These are phyloP conservation scores for Lutjanus erythropterus DNA, from an alignment of 2,113 vertebrate species.

Conservation along the genomic window DNA sequence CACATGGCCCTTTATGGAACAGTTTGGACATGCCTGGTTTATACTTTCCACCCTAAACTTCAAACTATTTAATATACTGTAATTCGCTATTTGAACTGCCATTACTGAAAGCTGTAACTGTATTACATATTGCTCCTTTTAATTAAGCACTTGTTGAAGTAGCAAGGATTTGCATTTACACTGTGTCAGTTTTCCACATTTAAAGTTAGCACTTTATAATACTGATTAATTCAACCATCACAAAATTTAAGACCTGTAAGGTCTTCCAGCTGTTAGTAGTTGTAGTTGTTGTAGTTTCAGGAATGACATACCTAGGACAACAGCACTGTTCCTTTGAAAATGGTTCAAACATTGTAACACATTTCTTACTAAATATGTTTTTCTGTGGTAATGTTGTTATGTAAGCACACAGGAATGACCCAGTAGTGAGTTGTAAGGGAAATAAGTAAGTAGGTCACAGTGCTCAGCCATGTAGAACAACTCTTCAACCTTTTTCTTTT, in stretches of 20 bases:
- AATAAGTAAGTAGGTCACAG: conserved; percentile 63
- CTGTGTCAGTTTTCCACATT: neutral
- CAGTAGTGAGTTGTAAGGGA: conserved; percentile 32
- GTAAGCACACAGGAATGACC: conserved; percentile 55
- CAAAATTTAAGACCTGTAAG: neutral
- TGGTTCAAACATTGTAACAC: neutral
- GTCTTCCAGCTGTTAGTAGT: conserved; percentile 9
- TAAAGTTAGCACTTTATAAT: neutral
- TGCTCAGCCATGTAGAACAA: conserved; percentile 40
- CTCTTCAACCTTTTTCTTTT: neutral
- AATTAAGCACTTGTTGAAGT: conserved; percentile 7
- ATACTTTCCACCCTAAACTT: no score
- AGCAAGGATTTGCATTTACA: neutral
- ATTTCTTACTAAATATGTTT: conserved; percentile 23
- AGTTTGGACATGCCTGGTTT: no score
- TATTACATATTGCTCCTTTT: no score
- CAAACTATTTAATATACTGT: no score
- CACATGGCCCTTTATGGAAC: no score
- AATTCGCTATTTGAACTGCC: no score
- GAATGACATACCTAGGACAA: conserved; percentile 27
- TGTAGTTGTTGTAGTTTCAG: neutral
- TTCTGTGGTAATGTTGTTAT: conserved; percentile 51
- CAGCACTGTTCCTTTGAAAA: conserved; percentile 16
- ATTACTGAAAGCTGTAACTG: no score
- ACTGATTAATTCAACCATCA: neutral